phyloP scores from a whole-genome alignment of 35 echinoderm and acorn worm species.

The Ptychodera flava region DNA sequence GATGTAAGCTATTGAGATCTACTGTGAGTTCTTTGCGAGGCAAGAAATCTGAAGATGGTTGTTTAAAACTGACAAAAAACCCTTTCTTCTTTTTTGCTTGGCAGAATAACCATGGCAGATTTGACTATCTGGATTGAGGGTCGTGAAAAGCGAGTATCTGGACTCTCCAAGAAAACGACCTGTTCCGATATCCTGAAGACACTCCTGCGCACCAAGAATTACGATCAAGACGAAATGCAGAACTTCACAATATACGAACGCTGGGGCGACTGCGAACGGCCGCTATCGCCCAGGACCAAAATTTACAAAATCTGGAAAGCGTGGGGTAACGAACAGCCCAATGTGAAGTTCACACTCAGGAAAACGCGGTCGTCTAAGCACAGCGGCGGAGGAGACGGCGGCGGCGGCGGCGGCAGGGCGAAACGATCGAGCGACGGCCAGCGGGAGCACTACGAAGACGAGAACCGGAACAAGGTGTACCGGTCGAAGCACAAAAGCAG shows the following conservation, averaged over 20 bases:
- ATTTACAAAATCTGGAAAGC: conserved; percentile 73
- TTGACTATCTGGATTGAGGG: conserved; percentile 54
- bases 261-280: conserved; percentile 65
- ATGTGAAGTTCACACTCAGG: conserved; percentile 62
- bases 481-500: conserved; percentile 22
- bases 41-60: too few species aligned
- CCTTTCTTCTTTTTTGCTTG: too few species aligned
- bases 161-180: conserved; percentile 45
- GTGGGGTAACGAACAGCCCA: conserved; percentile 51
- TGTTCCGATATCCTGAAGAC: conserved; percentile 50
- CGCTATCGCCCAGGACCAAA: conserved; percentile 38
- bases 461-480: background rate
- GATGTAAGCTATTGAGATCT: too few species aligned
- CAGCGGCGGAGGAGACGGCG: too few species aligned
- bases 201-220: conserved; percentile 34
- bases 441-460: too few species aligned
- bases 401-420: background rate
- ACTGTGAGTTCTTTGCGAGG: too few species aligned
- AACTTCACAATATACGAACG: conserved; percentile 48
- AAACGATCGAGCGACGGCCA: background rate
- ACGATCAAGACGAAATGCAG: conserved; percentile 22
- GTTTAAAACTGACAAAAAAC: too few species aligned
- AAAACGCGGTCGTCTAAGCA: background rate
- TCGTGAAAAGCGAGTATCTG: conserved; percentile 45
- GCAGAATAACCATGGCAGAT: too few species aligned